phyloP scores from a whole-genome alignment of 2,113 vertebrate genomes.

The Phrynocephalus versicolor region DNA sequence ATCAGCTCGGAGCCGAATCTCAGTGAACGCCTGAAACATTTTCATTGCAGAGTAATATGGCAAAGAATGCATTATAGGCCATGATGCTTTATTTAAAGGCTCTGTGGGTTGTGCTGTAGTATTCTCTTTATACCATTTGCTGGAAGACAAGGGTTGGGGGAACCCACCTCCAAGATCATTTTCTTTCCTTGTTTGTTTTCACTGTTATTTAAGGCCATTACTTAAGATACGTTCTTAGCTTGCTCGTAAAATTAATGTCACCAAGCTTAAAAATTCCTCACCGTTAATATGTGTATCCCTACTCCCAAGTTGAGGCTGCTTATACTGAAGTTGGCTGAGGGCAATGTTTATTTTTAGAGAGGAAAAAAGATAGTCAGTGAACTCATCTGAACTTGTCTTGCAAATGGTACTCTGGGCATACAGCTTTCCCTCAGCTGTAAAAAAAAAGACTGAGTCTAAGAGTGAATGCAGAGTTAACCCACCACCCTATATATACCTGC shows the following conservation, averaged over 20 bases:
- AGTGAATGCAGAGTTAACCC: not conserved
- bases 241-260: not conserved
- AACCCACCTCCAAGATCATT: slow-evolving; percentile 23
- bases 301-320: slow-evolving; percentile 33
- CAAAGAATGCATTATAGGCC: slow-evolving; percentile 54
- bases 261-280: slow-evolving; percentile 16
- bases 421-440: not conserved
- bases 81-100: slow-evolving; percentile 60
- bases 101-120: slow-evolving; percentile 45
- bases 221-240: not conserved
- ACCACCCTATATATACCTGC: not conserved
- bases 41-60: slow-evolving; percentile 58
- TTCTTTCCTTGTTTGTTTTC: not conserved
- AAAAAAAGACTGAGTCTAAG: not conserved
- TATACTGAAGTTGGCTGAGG: slow-evolving; percentile 15
- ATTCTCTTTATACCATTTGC: slow-evolving; percentile 37
- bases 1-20: slow-evolving; percentile 30
- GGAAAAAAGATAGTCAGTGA: slow-evolving; percentile 8
- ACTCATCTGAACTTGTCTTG: not conserved
- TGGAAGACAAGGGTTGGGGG: slow-evolving; percentile 25
- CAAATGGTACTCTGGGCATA: not conserved
- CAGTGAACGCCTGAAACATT: slow-evolving; percentile 39
- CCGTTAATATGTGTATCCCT: not conserved
- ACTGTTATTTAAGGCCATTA: slow-evolving; percentile 39
- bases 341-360: slow-evolving; percentile 26